Evolutionary conservation across 2,113 vertebrate genomes (phyloP), one percentile per base, ranked within the genome.

Genomic region (Fukomys damarensis): DNA sequence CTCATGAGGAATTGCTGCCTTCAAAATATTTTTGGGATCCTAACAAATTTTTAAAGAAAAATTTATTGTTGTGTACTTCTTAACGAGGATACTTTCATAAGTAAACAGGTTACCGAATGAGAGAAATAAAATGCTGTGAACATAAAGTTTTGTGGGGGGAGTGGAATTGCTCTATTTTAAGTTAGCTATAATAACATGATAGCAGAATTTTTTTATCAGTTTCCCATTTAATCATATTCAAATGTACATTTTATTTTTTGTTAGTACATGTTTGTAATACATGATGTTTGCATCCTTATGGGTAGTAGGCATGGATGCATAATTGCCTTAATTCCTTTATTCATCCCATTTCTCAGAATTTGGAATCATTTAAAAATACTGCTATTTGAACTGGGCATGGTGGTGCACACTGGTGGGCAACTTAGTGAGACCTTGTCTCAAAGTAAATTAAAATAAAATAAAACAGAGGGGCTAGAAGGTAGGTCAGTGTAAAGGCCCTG

Each of bases 11-110:
- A 84, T 79, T 96, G 66, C 68, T 97, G 32, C 17, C 76, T 96
- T 97, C 92, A 97, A 96, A 98, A 38, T 52, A 77, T 92, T 96
- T 96, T 94, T 96, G 43, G 54, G 85, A n/a, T n/a, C n/a, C n/a
- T n/a, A n/a, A n/a, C n/a, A n/a, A n/a, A n/a, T n/a, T n/a, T n/a
- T n/a, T n/a, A 83, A 83, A 85, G 11, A 97, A 93, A 94, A 92
- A 74, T 14, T 88, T 95, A 68, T 46, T 26, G 65, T 9, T 9
- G 1, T 17, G 38, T 96, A 74, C 4, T 97, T 96, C 68, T 80
- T 59, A 97, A 30, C 83, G 46, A n/a, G 12, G 61, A 43, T 80
- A 66, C 86, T 93, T 96, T 96, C 59, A 93, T 77, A 97, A 96
- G 38, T 79, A 92, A 84, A 94, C 72, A 32, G 35, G 77, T 86